A percentile compares a stretch with the other conserved stretches of the same genome.
These are phyloP conservation scores for Phalacrocorax carbo DNA, from an alignment of 2,113 vertebrate genomes.

Conservation along the genomic window DNA sequence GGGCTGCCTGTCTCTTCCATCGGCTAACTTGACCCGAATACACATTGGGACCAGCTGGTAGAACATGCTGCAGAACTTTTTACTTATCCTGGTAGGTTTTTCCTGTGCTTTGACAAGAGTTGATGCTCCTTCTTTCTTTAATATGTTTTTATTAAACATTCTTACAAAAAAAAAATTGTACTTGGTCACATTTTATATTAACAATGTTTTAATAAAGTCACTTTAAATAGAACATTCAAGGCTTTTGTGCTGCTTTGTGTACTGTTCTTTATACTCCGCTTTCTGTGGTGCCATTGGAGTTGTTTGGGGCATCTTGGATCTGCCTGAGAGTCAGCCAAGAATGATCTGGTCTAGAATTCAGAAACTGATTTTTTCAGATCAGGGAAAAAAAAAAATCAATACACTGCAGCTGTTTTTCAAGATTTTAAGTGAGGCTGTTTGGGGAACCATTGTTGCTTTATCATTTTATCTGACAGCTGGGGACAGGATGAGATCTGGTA, in stretches of 20 bases:
- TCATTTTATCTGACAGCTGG: not conserved
- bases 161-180: constrained; percentile 73
- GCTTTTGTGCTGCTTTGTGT: not conserved
- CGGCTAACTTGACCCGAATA: not conserved
- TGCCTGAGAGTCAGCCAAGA: not conserved
- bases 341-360: not conserved
- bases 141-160: constrained; percentile 72
- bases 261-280: not conserved
- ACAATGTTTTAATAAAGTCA: constrained; percentile 79
- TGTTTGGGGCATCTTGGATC: not conserved
- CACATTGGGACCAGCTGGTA: constrained; percentile 47
- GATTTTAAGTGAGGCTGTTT: not conserved
- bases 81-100: constrained; percentile 46
- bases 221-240: constrained; percentile 54
- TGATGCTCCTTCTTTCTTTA: constrained; percentile 66
- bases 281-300: not conserved
- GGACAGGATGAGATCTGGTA: not conserved
- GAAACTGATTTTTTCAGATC: not conserved
- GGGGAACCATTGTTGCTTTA: not conserved
- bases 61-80: constrained; percentile 66
- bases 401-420: not conserved
- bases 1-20: not conserved
- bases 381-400: not conserved
- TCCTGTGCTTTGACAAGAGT: constrained; percentile 60
- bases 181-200: constrained; percentile 77